These are phyloP conservation scores for Parasteatoda lunata DNA, from an alignment of 2,888 invertebrate genomes.

Conservation along the genomic window DNA sequence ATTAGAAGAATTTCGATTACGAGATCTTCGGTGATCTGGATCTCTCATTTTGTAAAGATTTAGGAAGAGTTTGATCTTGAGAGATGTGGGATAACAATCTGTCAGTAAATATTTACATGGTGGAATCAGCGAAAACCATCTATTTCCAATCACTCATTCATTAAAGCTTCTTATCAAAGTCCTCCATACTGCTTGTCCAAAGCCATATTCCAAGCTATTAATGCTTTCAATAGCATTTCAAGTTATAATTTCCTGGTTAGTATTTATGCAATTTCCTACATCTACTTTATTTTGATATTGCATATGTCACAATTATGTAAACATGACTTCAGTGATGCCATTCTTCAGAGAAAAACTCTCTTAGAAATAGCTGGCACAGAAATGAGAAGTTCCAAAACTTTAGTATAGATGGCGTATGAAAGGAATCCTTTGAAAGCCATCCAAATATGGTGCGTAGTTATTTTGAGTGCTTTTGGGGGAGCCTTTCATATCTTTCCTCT, in stretches of 20 bases:
- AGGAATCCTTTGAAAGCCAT: background rate
- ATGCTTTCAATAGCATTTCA: background rate
- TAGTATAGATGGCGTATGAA: constrained; percentile 45
- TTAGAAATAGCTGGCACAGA: background rate
- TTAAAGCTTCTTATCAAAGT: background rate
- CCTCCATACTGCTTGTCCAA: background rate
- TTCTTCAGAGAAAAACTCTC: background rate
- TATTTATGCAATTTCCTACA: background rate
- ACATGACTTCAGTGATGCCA: background rate
- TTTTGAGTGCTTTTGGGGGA: constrained; percentile 34
- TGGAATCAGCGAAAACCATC: background rate
- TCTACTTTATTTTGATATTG: background rate
- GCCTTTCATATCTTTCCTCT: constrained; percentile 47
- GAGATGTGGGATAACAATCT: constrained; percentile 38
- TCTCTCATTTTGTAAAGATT: constrained; percentile 39
- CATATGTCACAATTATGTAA: background rate
- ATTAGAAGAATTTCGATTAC: constrained; percentile 22
- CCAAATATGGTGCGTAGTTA: constrained; percentile 57
- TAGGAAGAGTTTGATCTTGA: constrained; percentile 18
- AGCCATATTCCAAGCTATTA: constrained; percentile 22
- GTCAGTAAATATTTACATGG: constrained; percentile 19
- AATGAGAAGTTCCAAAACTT: constrained; percentile 45
- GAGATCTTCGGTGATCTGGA: constrained; percentile 35
- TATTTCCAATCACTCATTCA: background rate
- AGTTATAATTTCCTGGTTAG: background rate